These are phyloP conservation scores for Phaethornis superciliosus DNA, from an alignment of 2,113 vertebrate species.

Conservation along the genomic window DNA sequence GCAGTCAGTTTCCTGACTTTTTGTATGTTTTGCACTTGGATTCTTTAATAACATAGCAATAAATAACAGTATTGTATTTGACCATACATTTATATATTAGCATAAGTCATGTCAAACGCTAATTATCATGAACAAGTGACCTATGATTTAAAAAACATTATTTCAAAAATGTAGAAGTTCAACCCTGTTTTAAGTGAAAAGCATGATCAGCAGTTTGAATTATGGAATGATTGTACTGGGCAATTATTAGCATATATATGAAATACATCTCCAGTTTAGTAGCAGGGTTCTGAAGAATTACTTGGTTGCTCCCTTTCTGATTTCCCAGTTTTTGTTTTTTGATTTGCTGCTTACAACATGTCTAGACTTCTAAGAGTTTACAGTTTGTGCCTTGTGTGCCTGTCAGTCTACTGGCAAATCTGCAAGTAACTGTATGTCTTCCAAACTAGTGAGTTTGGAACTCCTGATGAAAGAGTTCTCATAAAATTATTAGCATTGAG, in stretches of 20 bases:
- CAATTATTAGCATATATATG: neutral
- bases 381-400: neutral
- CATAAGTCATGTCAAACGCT: neutral
- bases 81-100: neutral
- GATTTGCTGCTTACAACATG: neutral
- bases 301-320: neutral
- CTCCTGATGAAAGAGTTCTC: neutral
- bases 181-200: neutral
- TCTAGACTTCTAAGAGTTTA: neutral
- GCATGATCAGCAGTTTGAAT: neutral
- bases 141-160: neutral
- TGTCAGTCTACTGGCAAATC: neutral
- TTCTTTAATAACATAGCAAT: neutral
- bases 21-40: neutral
- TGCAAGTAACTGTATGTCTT: neutral
- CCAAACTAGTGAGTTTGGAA: neutral
- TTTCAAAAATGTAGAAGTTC: neutral
- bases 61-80: neutral
- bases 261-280: neutral
- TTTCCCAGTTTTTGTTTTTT: neutral
- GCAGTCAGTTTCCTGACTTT: slow-evolving; percentile 10
- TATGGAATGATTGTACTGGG: neutral
- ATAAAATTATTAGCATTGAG: neutral
- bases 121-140: slow-evolving; percentile 9
- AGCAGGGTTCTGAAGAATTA: neutral